Evolutionary conservation across 2,888 invertebrate genomes (phyloP).

Genomic region (Neoaliturus tenellus): DNA sequence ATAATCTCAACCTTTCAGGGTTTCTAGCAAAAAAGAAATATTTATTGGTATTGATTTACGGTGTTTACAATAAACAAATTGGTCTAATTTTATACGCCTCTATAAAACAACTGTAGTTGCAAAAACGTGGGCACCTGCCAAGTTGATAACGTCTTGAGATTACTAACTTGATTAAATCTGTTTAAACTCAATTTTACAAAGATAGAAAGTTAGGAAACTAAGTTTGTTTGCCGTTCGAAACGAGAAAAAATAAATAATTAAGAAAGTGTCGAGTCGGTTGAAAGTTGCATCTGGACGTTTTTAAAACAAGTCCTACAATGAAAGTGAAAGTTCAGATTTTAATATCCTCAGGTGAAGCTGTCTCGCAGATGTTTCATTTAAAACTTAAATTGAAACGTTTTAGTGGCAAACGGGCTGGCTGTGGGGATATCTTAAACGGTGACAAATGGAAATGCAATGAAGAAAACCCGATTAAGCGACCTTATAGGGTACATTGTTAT

Average conservation of each 20-base stretch:
- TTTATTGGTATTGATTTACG: too few relatives aligned
- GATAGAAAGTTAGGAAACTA: not conserved
- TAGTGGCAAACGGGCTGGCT: not conserved
- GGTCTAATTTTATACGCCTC: too few relatives aligned
- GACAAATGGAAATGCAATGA: slow-evolving; percentile 40
- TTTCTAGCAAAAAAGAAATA: too few relatives aligned
- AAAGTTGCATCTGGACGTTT: not conserved
- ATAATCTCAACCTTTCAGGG: too few relatives aligned
- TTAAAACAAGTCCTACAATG: slow-evolving; percentile 10
- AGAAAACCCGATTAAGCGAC: not conserved
- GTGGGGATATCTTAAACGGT: not conserved
- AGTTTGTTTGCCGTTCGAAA: not conserved
- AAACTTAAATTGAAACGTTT: slow-evolving; percentile 47
- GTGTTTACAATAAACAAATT: too few relatives aligned
- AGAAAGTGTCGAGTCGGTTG: not conserved
- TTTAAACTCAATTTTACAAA: too few relatives aligned
- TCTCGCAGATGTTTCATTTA: slow-evolving; percentile 36
- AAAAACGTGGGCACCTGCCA: too few relatives aligned
- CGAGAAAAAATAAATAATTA: not conserved
- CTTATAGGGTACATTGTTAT: slow-evolving; percentile 31
- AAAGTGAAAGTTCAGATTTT: slow-evolving; percentile 32
- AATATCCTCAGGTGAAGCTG: slow-evolving; percentile 10
- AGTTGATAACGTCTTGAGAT: too few relatives aligned
- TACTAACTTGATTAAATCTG: too few relatives aligned
- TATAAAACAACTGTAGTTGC: too few relatives aligned